Evolutionary conservation across 1,140 invertebrate genomes (phyloP), one percentile per base, ranked within the genome.

Genomic region (Aphaenogaster ashmeadi): DNA sequence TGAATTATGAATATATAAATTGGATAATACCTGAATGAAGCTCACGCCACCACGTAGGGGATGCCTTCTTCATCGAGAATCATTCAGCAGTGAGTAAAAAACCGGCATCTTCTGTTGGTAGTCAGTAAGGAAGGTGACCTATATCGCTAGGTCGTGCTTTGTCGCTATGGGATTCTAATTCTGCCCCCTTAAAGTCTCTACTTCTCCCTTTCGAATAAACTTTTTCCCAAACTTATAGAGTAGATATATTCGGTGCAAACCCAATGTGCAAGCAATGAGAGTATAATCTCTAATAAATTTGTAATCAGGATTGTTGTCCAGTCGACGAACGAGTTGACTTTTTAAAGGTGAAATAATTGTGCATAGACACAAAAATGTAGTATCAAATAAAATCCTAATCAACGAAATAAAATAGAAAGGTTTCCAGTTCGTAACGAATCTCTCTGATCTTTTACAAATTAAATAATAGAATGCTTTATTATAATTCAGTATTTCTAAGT

Each of bases 1-100:
- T 94, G 93, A 94, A 95, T 94, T 95, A 95, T 95, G 94, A 95
- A 95, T 94, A 95, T 94, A 95, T 95, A 95, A 95, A 95, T 95
- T 95, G 95, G 95, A 95, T 95, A 95, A 95, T 95, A 95, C 95
- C 95, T 95, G 95, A 94, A 95, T 95, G 94, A 93, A 93, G 93
- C 94, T 94, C 93, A 93, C 95, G 93, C 92, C 94, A 95, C 93
- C 94, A 95, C 92, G 94, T 93, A 94, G 94, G 94, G 94, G 95
- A 94, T 95, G 95, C 92, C 94, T 95, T 95, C 95, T 95, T 95
- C 95, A 95, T 95, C 93, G 92, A 95, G 93, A 95, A 95, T 94
- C 94, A 95, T 93, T 95, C 94, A 94, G 95, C 95, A 95, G 94
- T 95, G 94, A 95, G 93, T 95, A 94, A 94, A 94, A 95, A 91